Evolutionary conservation across 2,113 vertebrate species (phyloP).

Genomic region (Fulmarus glacialis): DNA sequence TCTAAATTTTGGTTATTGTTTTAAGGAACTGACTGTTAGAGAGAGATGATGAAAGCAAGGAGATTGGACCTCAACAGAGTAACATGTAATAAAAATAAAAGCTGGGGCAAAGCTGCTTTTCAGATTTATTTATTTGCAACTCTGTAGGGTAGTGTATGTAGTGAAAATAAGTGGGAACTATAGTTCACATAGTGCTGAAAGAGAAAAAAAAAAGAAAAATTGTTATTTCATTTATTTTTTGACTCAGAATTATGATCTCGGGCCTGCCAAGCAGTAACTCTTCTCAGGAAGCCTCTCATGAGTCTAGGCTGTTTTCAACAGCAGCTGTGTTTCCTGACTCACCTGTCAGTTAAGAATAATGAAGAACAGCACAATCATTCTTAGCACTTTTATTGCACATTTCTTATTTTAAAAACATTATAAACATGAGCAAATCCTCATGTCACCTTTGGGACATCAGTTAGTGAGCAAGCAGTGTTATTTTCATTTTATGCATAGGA

Average conservation of each 20-base stretch:
- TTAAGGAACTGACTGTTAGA: background rate
- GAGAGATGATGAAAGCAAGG: background rate
- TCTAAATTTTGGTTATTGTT: background rate
- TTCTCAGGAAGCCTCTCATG: background rate
- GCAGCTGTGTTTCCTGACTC: background rate
- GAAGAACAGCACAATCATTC: background rate
- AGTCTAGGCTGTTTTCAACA: background rate
- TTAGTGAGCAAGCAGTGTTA: background rate
- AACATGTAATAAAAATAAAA: background rate
- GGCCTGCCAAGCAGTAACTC: background rate
- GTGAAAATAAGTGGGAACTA: background rate
- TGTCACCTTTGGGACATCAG: background rate
- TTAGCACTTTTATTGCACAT: background rate
- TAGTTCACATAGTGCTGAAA: background rate
- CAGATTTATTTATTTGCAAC: background rate
- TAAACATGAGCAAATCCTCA: background rate
- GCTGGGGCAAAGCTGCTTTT: background rate
- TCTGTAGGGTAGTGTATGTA: background rate
- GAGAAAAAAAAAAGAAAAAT: background rate
- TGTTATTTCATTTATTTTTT: background rate
- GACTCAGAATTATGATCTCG: background rate
- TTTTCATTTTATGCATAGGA: background rate
- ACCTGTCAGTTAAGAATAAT: background rate
- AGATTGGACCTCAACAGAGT: background rate
- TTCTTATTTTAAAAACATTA: background rate